phyloP scores from a whole-genome alignment of 2,888 invertebrate genomes.

The Automeris io region DNA sequence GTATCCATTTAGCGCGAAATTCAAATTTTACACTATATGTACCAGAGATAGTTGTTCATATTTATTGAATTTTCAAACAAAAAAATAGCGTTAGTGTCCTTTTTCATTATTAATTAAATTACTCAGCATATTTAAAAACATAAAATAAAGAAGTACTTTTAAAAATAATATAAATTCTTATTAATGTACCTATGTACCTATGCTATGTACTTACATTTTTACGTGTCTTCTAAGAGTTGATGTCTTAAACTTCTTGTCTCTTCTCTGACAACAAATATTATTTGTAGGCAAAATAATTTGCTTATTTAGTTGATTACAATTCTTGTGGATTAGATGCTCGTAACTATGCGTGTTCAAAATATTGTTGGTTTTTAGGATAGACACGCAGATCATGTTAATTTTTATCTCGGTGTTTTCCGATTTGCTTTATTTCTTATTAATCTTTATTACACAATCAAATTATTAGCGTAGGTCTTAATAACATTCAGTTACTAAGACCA shows the following conservation, averaged over 20 bases:
- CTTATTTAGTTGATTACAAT: conserved; percentile 28
- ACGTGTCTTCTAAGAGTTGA: conserved; percentile 44
- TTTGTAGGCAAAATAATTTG: conserved; percentile 39
- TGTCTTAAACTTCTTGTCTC: conserved; percentile 60
- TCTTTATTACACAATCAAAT: conserved; percentile 16
- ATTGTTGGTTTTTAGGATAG: conserved; percentile 37
- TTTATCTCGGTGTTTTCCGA: conserved; percentile 16
- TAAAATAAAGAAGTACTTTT: too few species aligned
- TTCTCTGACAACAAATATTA: conserved; percentile 47
- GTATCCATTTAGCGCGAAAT: too few species aligned
- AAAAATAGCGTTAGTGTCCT: too few species aligned
- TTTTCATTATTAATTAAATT: too few species aligned
- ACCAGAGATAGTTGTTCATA: too few species aligned
- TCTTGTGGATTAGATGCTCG: conserved; percentile 22
- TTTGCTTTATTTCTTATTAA: conserved; percentile 10
- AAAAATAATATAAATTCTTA: too few species aligned
- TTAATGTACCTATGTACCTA: too few species aligned
- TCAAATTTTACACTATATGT: too few species aligned
- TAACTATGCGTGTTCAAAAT: conserved; percentile 32
- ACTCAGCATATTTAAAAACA: too few species aligned
- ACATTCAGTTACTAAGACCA: conserved; percentile 44
- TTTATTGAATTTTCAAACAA: too few species aligned
- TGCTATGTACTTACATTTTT: conserved; percentile 64
- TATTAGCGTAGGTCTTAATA: conserved; percentile 38
- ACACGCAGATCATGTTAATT: conserved; percentile 57